Conservation (phyloP, 2,113 vertebrate species). For the Herpailurus yagouaroundi region DNA sequence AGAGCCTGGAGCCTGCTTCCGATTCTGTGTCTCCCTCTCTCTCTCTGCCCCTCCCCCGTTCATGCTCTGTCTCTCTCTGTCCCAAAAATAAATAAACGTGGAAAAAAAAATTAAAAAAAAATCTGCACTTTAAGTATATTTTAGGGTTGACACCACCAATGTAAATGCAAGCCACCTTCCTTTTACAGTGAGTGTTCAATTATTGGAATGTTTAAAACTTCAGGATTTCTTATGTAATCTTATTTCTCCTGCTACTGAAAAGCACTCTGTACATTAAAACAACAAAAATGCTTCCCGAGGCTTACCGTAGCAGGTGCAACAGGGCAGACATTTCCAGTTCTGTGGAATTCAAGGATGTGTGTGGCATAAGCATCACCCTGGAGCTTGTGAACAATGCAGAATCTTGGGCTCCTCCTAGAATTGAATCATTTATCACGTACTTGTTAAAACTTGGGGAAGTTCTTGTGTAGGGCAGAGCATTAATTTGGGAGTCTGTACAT, state of each 20-base stretch:
- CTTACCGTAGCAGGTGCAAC: background rate
- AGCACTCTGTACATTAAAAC: background rate
- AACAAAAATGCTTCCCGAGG: background rate
- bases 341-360: background rate
- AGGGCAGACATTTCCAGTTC: background rate
- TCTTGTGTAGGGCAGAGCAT: background rate
- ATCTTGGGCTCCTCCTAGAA: background rate
- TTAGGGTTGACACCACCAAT: background rate
- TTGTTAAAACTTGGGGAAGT: background rate
- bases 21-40: too few relatives aligned
- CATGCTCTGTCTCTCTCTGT: too few relatives aligned
- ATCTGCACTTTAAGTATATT: background rate
- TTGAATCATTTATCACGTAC: background rate
- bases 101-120: background rate
- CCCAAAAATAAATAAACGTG: too few relatives aligned
- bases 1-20: too few relatives aligned
- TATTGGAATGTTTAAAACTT: background rate
- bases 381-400: background rate
- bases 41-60: too few relatives aligned
- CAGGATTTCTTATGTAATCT: background rate
- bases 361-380: fast-evolving
- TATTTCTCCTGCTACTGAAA: background rate
- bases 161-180: background rate
- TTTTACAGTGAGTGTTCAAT: background rate
- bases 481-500: background rate